Evolutionary conservation across 2,888 invertebrate species (phyloP), one percentile per base, ranked within the genome.

Genomic region (Temnothorax unifasciatus): DNA sequence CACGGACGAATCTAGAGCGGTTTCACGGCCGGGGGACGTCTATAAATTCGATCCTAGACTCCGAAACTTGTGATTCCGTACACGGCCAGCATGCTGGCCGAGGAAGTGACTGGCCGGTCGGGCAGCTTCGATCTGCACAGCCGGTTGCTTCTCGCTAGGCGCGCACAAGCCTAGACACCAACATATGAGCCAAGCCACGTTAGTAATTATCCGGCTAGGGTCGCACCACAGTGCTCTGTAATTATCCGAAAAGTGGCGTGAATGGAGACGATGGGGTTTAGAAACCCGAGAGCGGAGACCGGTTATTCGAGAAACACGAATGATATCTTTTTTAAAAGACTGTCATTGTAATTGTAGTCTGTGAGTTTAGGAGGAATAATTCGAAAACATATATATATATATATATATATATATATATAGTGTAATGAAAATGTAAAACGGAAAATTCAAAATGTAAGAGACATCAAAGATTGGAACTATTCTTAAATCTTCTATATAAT

Each of bases 1-100:
- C 25, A 15, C 25, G 38, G 50, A 44, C 6, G 50, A 47, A 63
- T 82, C 82, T 73, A 73, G 63, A 63, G 44, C 34, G 11, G 25
- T 74, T 82, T n/a, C 25, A 73, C 29, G 29, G 41, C 8, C 52
- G 25, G 25, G 4, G 73, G 13, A 81, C 21, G 82, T 85, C 86
- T 89, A 89, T 86, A 85, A 89, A 88, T 86, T 84, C 79, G 71
- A 75, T 88, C 89, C 89, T 89, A 89, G 89, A 89, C 88, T 89
- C 84, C 84, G 74, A 88, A 87, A 89, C 86, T 86, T 86, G 84
- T 85, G 89, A 86, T 82, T 86, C 85, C 66, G 76, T 82, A 69
- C 41, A n/a, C 86, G 89, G 87, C 52, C 25, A 81, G 34, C 75
- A 89, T 81, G 86, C 66, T 18, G 0, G 2, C 2, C 77, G 75